Evolutionary conservation across 2,888 invertebrate species (phyloP).

Genomic region (Sabatieria punctata): DNA sequence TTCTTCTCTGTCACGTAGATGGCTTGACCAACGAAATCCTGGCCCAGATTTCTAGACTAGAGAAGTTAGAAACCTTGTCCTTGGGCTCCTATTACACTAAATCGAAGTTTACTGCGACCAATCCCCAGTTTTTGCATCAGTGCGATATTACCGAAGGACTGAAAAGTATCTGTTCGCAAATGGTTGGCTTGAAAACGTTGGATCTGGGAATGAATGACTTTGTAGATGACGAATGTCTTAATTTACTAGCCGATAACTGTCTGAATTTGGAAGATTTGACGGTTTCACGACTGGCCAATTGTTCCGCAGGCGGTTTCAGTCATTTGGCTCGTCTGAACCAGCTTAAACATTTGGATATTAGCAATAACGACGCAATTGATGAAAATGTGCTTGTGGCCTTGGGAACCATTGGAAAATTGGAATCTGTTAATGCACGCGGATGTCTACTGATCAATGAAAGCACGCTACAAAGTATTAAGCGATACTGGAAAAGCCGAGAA

Average conservation of each 20-base stretch:
- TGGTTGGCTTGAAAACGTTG: neutral
- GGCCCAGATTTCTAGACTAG: neutral
- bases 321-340: neutral
- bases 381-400: neutral
- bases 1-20: neutral
- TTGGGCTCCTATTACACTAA: no score
- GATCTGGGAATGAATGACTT: constrained; percentile 3
- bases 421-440: neutral
- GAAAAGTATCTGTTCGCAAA: neutral
- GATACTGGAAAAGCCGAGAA: neutral
- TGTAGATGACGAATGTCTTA: neutral
- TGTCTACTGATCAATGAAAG: neutral
- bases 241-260: neutral
- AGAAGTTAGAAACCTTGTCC: neutral
- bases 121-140: no score
- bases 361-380: neutral
- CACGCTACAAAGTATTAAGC: neutral
- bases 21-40: neutral
- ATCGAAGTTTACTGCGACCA: no score
- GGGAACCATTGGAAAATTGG: neutral
- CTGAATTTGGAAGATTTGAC: neutral
- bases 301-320: neutral
- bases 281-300: neutral
- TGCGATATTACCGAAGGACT: neutral
- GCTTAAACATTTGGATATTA: neutral